Evolutionary conservation across 2,888 invertebrate genomes (phyloP).

Genomic region (Leptopilina drosophilae): DNA sequence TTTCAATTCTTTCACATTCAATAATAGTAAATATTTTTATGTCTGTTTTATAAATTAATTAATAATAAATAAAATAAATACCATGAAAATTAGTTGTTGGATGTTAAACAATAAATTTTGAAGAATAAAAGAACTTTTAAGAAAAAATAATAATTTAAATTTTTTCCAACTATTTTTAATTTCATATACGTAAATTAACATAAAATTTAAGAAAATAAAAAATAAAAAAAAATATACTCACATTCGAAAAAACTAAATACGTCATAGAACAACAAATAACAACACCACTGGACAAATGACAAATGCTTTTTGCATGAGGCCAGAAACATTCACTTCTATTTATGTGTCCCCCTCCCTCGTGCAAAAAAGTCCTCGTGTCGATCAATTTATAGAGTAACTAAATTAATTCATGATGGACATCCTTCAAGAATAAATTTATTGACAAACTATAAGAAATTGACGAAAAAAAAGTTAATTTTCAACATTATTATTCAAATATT

Average conservation of each 20-base stretch:
- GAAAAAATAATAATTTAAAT: too few species aligned
- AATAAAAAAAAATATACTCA: not conserved
- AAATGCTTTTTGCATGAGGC: conserved; percentile 24
- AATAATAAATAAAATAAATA: too few species aligned
- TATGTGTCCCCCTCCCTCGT: conserved; percentile 33
- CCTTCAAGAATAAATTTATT: conserved; percentile 16
- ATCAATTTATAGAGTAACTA: conserved; percentile 27
- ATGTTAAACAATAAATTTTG: too few species aligned
- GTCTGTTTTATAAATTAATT: too few species aligned
- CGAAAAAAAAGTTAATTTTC: conserved; percentile 7
- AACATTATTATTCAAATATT: not conserved
- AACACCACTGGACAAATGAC: conserved; percentile 18
- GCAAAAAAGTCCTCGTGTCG: conserved; percentile 18
- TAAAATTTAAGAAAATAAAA: not conserved
- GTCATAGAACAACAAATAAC: conserved; percentile 22
- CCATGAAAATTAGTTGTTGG: too few species aligned
- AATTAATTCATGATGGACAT: conserved; percentile 1
- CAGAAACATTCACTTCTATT: conserved; percentile 36
- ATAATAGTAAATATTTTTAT: too few species aligned
- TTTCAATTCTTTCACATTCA: too few species aligned
- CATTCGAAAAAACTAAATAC: not conserved
- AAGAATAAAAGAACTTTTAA: too few species aligned
- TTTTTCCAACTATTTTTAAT: not conserved
- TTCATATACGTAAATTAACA: not conserved
- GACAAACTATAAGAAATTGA: conserved; percentile 12